These are phyloP conservation scores for Eupithecia pulchellata DNA, from an alignment of 2,888 invertebrate genomes.

Conservation along the genomic window DNA sequence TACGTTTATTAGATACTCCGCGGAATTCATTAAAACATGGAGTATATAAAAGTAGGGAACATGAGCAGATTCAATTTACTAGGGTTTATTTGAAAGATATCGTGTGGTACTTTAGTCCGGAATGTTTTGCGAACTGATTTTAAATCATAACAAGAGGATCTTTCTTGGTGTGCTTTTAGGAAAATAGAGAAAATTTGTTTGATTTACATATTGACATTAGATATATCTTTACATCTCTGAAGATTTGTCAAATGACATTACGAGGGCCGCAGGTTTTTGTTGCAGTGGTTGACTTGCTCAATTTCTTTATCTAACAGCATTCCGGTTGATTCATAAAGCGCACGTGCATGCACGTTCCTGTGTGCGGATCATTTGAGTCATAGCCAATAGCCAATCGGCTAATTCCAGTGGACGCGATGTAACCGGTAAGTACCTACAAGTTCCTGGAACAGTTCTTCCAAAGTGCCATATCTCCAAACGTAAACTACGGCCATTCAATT, in stretches of 20 bases:
- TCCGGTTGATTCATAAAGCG: not conserved
- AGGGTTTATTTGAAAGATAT: not conserved
- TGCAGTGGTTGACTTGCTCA: not conserved
- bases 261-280: not conserved
- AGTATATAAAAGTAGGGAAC: not conserved
- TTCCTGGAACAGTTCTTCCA: not conserved
- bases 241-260: not conserved
- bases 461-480: conserved; percentile 17
- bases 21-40: not conserved
- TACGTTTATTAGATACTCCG: conserved; percentile 1
- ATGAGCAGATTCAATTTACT: not conserved
- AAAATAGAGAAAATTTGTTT: not conserved
- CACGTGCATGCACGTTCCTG: not conserved
- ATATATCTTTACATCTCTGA: not conserved
- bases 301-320: not conserved
- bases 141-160: not conserved
- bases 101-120: not conserved
- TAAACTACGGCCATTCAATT: conserved; percentile 39
- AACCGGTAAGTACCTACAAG: not conserved
- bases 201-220: not conserved
- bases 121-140: not conserved
- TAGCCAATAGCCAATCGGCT: not conserved
- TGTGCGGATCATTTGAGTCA: not conserved
- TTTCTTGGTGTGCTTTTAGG: not conserved
- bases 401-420: not conserved